A percentile compares a stretch with the other conserved stretches of the same genome.
Conservation (phyloP, 2,888 invertebrate genomes). For the Melanostoma mellinum region DNA sequence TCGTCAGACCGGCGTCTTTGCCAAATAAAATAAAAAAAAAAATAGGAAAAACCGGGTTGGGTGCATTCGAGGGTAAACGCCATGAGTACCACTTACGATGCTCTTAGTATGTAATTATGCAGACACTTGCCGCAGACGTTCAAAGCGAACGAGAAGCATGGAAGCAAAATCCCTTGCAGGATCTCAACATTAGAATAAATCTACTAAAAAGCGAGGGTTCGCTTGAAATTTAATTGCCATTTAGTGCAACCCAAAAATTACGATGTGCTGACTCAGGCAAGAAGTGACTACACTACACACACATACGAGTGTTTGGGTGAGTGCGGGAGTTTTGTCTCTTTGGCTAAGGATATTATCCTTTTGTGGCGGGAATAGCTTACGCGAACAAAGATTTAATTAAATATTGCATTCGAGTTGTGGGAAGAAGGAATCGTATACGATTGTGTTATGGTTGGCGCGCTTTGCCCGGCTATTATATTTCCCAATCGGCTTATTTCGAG, state of each 20-base stretch:
- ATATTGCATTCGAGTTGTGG: slow-evolving; percentile 50
- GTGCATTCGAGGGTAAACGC: slow-evolving; percentile 56
- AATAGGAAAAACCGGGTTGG: slow-evolving; percentile 10
- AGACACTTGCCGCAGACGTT: slow-evolving; percentile 68
- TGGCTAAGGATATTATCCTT: slow-evolving; percentile 29
- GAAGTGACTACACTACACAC: slow-evolving; percentile 24
- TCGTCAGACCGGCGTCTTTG: no score
- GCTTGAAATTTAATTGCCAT: slow-evolving; percentile 70
- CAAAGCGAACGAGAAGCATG: slow-evolving; percentile 1
- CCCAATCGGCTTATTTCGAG: slow-evolving; percentile 54
- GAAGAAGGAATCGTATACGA: slow-evolving; percentile 9
- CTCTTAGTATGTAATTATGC: slow-evolving; percentile 72
- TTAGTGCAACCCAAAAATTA: slow-evolving; percentile 71
- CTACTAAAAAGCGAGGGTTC: slow-evolving; percentile 36
- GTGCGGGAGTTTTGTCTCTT: slow-evolving; percentile 21
- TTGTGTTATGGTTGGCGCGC: slow-evolving; percentile 26
- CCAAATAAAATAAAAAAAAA: not conserved
- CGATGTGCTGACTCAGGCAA: slow-evolving; percentile 66
- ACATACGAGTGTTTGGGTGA: not conserved
- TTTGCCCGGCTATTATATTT: slow-evolving; percentile 36
- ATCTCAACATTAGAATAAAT: not conserved
- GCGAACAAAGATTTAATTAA: slow-evolving; percentile 68
- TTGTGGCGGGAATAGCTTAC: slow-evolving; percentile 45
- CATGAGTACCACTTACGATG: slow-evolving; percentile 66
- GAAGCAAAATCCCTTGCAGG: slow-evolving; percentile 17